Percentiles rank a stretch among this genome's conserved stretches.
Conservation (phyloP, 1,140 invertebrate species). For the Drosophila ironensis region DNA sequence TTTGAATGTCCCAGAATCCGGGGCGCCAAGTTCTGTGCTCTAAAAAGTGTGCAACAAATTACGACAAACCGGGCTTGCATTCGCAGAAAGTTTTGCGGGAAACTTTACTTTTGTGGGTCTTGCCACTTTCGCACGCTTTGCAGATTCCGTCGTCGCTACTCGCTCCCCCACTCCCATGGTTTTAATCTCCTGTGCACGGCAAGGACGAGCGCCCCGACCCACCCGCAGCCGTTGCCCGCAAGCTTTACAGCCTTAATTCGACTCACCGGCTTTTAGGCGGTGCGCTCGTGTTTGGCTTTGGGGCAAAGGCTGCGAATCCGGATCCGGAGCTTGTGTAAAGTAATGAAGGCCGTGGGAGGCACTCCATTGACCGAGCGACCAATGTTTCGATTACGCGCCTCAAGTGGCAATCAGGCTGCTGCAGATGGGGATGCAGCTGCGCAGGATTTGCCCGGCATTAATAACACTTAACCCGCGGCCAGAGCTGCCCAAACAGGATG, state of each 20-base stretch:
- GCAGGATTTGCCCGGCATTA: conserved; percentile 49
- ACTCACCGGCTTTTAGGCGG: conserved; percentile 24
- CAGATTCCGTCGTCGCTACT: neutral
- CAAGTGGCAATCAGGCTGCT: conserved; percentile 38
- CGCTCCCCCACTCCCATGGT: conserved; percentile 3
- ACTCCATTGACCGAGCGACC: conserved; percentile 47
- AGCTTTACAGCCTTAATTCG: conserved; percentile 28
- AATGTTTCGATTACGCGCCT: conserved; percentile 66
- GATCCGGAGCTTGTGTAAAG: conserved; percentile 30
- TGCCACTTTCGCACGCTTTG: conserved; percentile 11
- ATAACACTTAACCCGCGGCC: conserved; percentile 57
- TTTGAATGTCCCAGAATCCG: neutral
- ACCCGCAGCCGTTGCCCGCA: neutral
- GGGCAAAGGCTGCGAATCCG: conserved; percentile 1
- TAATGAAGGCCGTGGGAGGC: conserved; percentile 43
- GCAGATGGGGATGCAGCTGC: conserved; percentile 34
- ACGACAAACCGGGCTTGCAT: conserved; percentile 36
- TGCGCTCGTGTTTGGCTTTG: conserved; percentile 23
- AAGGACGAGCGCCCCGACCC: conserved; percentile 4
- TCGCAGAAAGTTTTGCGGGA: conserved; percentile 39
- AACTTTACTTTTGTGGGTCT: conserved; percentile 45
- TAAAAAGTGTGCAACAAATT: conserved; percentile 44
- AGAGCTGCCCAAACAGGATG: conserved; percentile 18
- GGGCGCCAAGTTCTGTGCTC: neutral
- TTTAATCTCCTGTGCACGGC: conserved; percentile 57